These are phyloP conservation scores for Hydroisotoma schaefferi DNA, from an alignment of 2,888 invertebrate species.

Conservation along the genomic window DNA sequence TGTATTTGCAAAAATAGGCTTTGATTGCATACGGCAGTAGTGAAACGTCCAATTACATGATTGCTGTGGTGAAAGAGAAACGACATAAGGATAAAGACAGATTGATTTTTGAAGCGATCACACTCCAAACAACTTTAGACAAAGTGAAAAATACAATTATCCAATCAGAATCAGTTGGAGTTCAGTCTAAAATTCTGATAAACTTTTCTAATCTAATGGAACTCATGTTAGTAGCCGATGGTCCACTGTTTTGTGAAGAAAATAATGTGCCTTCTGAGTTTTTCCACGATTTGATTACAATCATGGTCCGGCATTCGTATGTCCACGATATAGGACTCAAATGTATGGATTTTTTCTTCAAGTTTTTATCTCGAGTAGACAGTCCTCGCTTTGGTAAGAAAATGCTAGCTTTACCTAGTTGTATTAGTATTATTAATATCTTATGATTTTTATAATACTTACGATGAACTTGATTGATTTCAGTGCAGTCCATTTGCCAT, in stretches of 20 bases:
- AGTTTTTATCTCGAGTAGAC: slow-evolving; percentile 8
- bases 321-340: slow-evolving; percentile 3
- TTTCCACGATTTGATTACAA: slow-evolving; percentile 1
- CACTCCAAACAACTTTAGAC: slow-evolving; percentile 6
- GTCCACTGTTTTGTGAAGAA: slow-evolving; percentile 8
- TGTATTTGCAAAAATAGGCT: too few species aligned
- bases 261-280: slow-evolving; percentile 15
- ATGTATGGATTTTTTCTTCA: slow-evolving; percentile 13
- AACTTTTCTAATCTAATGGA: slow-evolving; percentile 20
- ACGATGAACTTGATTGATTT: too few species aligned
- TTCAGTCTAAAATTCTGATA: background rate
- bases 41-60: background rate
- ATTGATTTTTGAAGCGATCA: background rate
- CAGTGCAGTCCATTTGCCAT: slow-evolving; percentile 3
- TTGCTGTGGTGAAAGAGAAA: background rate
- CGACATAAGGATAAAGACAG: slow-evolving; percentile 11
- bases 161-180: background rate
- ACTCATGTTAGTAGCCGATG: slow-evolving; percentile 15
- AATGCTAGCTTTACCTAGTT: too few species aligned
- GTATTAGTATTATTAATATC: too few species aligned
- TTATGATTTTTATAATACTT: too few species aligned
- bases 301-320: slow-evolving; percentile 10
- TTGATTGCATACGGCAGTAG: slow-evolving; percentile 12
- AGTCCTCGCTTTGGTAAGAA: background rate
- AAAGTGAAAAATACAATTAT: background rate